Base-by-base conservation (phyloP, 2,797 vertebrate species). In the Kryptopterus vitreolus region DNA sequence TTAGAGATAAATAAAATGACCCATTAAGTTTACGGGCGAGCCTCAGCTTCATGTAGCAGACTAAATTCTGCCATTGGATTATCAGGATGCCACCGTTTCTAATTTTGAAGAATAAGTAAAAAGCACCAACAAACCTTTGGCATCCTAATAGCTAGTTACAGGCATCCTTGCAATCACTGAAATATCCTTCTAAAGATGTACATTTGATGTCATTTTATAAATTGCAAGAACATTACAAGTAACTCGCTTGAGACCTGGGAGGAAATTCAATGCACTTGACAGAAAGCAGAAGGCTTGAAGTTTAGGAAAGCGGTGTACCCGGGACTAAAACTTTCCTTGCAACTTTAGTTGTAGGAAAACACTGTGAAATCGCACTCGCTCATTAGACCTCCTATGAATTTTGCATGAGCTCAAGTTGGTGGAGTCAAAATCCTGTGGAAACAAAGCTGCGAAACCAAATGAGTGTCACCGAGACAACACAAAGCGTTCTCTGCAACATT, bases 381-480 rank as follows among this genome's bases (percentile, higher is more conserved):
- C 16, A 10, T 78, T 69, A 69, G 35, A 46, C 43, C 3, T 53
- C 12, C 46, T 38, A 35, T 65, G 76, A 55, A 77, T 77, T 77
- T 77, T 66, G 48, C 72, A 74, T 74, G 61, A 65, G 50, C 31
- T 43, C 16, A 38, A 26, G 24, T 58, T 7, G 70, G 29, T 38
- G 72, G 15, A 59, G 72, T 75, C 71, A 58, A 73, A 58, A 38
- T 29, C 71, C 33, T 58, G 35, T 48, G 38, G 72, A 59, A 58
- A 57, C 63, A 69, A 57, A 78, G 52, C 76, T 15, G 22, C 22
- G 69, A 59, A 70, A 20, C 52, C 18, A 29, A 52, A 24, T 5
- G 29, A 35, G 33, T 38, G 61, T 55, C 26, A 77, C 58, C 24
- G 38, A 84, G 75, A 81, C 76, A 80, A 66, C 63, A 31, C 35